phyloP scores from a whole-genome alignment of 1,140 invertebrate genomes.

The Tribolium madens region DNA sequence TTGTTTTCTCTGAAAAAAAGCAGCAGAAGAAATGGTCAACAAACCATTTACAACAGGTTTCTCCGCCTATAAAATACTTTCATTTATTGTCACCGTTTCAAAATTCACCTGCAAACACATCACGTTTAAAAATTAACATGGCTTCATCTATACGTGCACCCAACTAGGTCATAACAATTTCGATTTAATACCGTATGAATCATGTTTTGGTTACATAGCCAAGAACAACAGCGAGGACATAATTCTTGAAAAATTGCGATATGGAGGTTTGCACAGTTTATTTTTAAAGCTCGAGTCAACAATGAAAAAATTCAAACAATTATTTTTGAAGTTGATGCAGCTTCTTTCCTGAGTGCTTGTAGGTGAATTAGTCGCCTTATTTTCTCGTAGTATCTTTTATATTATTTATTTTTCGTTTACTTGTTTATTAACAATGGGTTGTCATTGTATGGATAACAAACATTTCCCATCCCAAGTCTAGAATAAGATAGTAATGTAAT shows the following conservation, averaged over 20 bases:
- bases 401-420: background rate
- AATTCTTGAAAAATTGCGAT: slow-evolving; percentile 7
- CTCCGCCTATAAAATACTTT: background rate
- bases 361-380: background rate
- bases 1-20: background rate
- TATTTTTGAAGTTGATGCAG: background rate
- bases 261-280: background rate
- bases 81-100: slow-evolving; percentile 1
- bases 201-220: slow-evolving; percentile 25
- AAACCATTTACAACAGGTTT: background rate
- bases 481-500: slow-evolving; percentile 15
- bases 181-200: slow-evolving; percentile 15
- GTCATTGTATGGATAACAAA: slow-evolving; percentile 22
- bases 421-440: background rate
- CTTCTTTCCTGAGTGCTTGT: background rate
- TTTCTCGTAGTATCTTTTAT: background rate
- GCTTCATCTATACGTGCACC: slow-evolving; percentile 15
- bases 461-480: slow-evolving; percentile 19
- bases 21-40: background rate
- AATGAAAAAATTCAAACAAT: background rate
- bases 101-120: background rate
- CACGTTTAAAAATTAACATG: slow-evolving; percentile 25
- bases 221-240: background rate
- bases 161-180: slow-evolving; percentile 19
- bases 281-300: background rate